Base-by-base conservation (phyloP, 2,797 vertebrate species). In the Bucorvus abyssinicus region DNA sequence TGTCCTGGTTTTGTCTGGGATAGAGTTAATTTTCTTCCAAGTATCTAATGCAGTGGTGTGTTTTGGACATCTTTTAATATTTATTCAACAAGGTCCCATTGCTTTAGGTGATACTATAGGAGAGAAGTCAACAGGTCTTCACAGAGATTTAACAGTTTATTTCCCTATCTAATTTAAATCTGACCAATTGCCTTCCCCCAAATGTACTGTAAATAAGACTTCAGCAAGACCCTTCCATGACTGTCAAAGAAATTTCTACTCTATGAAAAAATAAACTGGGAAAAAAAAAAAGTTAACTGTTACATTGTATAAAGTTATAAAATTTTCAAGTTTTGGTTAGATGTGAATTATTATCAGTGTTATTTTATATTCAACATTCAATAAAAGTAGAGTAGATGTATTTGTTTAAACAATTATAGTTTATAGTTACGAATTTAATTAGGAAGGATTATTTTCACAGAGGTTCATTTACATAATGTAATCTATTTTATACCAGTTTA, bases 361-460 rank as follows among this genome's bases (percentile, higher is more conserved):
- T 93, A 29, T 59, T 94, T 91, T 92, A 64, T 71, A 78, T 75
- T 84, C 34, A 89, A 59, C 22, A n/a, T 9, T 57, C 56, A 89
- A 36, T 80, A 69, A 60, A 90, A 79, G 10, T 50, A 60, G 20
- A 12, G 78, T 89, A 77, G 36, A 63, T 64, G 29, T 38, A 90
- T 91, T 95, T 83, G 69, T 84, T 92, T 91, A 90, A 97, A 82
- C 18, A 94, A 89, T 86, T 93, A 67, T 36, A 74, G 38, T 89
- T 96, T 89, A 64, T 52, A 90, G 47, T 79, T 96, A 81, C 45
- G 92, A 87, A 96, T 93, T 87, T 91, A 95, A 93, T 96, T 95
- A 95, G 50, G 23, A 34, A 73, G 42, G 42, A 89, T 95, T 94
- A 89, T 93, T 94, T 86, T 34, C 81, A 91, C n/a, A 93, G 61